Base-by-base conservation (phyloP, 2,113 vertebrate genomes). In the Motacilla alba region DNA sequence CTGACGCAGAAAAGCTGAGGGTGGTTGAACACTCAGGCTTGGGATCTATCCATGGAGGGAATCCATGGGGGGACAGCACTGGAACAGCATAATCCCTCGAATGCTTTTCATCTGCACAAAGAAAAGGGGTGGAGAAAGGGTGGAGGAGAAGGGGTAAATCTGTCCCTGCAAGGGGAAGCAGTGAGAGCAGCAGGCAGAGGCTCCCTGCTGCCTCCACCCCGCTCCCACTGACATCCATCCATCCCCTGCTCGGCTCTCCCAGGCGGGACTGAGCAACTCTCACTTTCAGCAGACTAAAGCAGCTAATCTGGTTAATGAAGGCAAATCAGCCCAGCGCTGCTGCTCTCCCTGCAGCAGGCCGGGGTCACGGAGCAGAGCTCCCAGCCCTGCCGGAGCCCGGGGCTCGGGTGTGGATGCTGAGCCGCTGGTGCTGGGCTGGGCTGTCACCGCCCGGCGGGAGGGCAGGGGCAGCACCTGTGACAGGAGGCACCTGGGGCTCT, bases 251-350 rank as follows among this genome's bases (percentile, higher is more conserved):
- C 10, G 7, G 24, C 3, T 7, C 16, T 78, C 70, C 43, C 41
- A 31, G n/a, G 59, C 1, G 2, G 74, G 47, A 80, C 11, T 19
- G 14, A 50, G 27, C 2, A 23, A 22, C 80, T 92, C 76, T 90
- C 80, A 9, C 88, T 93, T 77, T 46, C 80, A 87, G 72, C 88
- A 93, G 87, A 96, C 91, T 89, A 91, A 82, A 85, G 89, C 39
- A 77, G 52, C 79, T 78, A 37, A 96, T 86, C 85, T 67, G 49
- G 39, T 37, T 95, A 95, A 92, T 46, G 72, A 94, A 69, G 94
- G 68, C 85, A 35, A 37, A 87, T 37, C 49, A 55, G 82, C 15
- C 55, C 69, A 9, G 28, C 3, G 1, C 10, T 80, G 91, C 70
- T 3, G 7, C 83, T 64, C 49, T 23, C 50, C 73, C 55, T 14